A percentile compares a stretch with the other conserved stretches of the same genome.
phyloP scores from a whole-genome alignment of 2,113 vertebrate genomes.

The Dissostichus mawsoni region DNA sequence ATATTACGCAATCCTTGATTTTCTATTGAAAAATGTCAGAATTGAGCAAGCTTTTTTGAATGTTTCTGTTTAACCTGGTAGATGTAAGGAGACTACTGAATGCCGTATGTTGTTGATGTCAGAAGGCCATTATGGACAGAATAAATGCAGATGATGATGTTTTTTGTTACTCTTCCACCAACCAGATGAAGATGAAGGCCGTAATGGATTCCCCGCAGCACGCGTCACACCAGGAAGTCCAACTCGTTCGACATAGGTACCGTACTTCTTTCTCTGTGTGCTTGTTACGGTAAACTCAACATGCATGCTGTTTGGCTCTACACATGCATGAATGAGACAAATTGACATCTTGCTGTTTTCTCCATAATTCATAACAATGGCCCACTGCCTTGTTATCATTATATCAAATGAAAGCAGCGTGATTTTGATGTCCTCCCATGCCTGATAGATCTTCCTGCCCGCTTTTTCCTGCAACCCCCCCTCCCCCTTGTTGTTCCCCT shows the following conservation, averaged over 20 bases:
- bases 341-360: conserved; percentile 15
- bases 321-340: background rate
- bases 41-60: no score
- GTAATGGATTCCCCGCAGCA: conserved; percentile 66
- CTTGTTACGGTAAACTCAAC: background rate
- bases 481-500: background rate
- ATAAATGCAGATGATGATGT: background rate
- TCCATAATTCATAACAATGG: conserved; percentile 49
- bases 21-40: no score
- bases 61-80: no score
- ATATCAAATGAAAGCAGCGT: conserved; percentile 46
- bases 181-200: conserved; percentile 72
- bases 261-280: background rate
- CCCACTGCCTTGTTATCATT: conserved; percentile 20
- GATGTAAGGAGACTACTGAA: background rate
- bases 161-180: conserved; percentile 22
- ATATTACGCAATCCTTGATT: no score
- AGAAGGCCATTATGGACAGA: background rate
- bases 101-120: background rate
- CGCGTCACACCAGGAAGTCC: conserved; percentile 81
- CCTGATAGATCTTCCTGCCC: conserved; percentile 23
- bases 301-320: conserved; percentile 15
- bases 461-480: conserved; percentile 21
- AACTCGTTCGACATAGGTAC: conserved; percentile 85
- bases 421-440: conserved; percentile 29